phyloP scores from a whole-genome alignment of 1,140 invertebrate species.

The Micrasema minimum region DNA sequence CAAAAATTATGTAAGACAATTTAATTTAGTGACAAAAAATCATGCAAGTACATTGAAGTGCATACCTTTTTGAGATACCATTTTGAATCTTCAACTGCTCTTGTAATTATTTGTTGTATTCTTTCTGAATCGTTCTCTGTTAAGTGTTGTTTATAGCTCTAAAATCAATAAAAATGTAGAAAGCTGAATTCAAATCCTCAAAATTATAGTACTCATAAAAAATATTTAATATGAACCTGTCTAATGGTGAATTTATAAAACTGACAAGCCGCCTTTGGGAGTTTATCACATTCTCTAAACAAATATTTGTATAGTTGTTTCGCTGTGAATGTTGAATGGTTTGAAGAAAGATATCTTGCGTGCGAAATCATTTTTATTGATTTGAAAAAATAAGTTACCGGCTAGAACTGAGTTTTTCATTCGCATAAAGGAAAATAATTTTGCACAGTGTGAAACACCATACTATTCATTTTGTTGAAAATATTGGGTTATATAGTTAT shows the following conservation, averaged over 20 bases:
- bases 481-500: too few species aligned
- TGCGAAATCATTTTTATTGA: too few species aligned
- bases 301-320: constrained; percentile 49
- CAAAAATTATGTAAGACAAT: too few species aligned
- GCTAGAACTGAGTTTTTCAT: too few species aligned
- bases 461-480: too few species aligned
- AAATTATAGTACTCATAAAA: not conserved
- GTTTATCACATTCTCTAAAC: constrained; percentile 48
- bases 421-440: too few species aligned
- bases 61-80: constrained; percentile 87
- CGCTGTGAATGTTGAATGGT: constrained; percentile 14
- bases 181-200: constrained; percentile 22
- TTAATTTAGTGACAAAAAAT: too few species aligned
- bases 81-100: constrained; percentile 79
- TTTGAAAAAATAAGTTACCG: too few species aligned
- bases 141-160: constrained; percentile 83
- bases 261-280: constrained; percentile 43
- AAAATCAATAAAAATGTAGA: constrained; percentile 55
- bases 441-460: too few species aligned
- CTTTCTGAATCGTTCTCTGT: constrained; percentile 78
- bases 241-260: constrained; percentile 48
- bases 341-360: constrained; percentile 3
- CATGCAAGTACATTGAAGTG: too few species aligned
- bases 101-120: constrained; percentile 79
- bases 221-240: constrained; percentile 33